Evolutionary conservation across 2,797 vertebrate genomes (phyloP).

Genomic region (Gorsachius magnificus): DNA sequence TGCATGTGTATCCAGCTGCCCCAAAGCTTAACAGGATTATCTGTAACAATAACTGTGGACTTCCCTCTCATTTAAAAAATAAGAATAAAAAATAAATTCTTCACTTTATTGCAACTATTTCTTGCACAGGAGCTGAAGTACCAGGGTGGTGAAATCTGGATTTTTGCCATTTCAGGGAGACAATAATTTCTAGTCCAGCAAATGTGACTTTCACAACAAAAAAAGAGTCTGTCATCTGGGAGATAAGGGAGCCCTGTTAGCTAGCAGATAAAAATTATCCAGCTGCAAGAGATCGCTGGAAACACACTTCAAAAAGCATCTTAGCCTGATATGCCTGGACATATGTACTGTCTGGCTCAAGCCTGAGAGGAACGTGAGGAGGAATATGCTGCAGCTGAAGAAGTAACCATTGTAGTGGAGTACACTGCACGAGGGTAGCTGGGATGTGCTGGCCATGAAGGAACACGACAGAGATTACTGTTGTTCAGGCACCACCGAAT

Average conservation of each 20-base stretch:
- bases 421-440: not conserved
- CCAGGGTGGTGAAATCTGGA: not conserved
- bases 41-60: not conserved
- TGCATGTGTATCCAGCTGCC: not conserved
- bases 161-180: not conserved
- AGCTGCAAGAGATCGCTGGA: not conserved
- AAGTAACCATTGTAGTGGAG: not conserved
- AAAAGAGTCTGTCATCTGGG: not conserved
- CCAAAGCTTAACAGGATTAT: conserved; percentile 34
- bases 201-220: not conserved
- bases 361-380: not conserved
- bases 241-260: not conserved
- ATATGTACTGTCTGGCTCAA: not conserved
- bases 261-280: not conserved
- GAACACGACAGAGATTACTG: not conserved
- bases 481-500: not conserved
- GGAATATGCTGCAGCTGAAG: not conserved
- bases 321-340: not conserved
- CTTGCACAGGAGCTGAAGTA: not conserved
- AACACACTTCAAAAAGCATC: not conserved
- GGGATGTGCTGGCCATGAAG: not conserved
- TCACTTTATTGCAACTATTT: not conserved
- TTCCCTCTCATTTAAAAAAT: not conserved
- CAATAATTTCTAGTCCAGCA: not conserved
- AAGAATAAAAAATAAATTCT: not conserved